Base-by-base conservation (phyloP, 2,113 vertebrate genomes). In the Noturus placidus region DNA sequence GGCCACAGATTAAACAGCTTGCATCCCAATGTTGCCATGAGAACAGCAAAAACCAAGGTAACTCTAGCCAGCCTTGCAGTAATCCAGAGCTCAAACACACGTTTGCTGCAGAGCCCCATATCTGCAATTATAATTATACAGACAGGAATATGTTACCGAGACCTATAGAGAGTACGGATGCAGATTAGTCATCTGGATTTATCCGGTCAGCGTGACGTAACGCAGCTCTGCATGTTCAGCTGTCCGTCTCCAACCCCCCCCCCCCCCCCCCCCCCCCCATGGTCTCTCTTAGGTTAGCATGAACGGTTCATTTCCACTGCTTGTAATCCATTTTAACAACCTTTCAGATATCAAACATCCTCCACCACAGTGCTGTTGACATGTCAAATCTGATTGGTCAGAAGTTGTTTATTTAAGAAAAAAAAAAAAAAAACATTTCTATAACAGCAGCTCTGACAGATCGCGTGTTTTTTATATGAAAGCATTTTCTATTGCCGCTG, bases 81-180 rank as follows among this genome's bases (percentile, higher is more conserved):
- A 79, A 82, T 90, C 84, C 59, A 15, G 81, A 70, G 67, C 77
- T 78, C 59, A 70, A 82, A 76, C 82, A 77, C 82, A 80, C 14
- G 54, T 88, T 82, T 79, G 57, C 42, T 74, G 80, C 90, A 88
- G 88, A 83, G 92, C 87, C 90, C 86, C 14, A 91, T 87, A 93
- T 94, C 91, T 92, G 91, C 94, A 92, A 93, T 93, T 93, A 88
- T 93, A 93, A 92, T 94, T 88, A 93, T 92, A 91, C 93, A 90
- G 92, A 91, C 91, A 92, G 91, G 88, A 93, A 89, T 84, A 90
- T 93, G 89, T 93, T 93, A 89, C 92, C 88, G 89, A 83, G 89
- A 89, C 91, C 88, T 86, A 81, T 89, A 90, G 67, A 89, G 89
- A 88, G 91, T 91, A 89, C 89, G 91, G 88, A 54, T 52, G 15